Evolutionary conservation across 2,797 vertebrate species (phyloP).

Genomic region (Sylvia borin): DNA sequence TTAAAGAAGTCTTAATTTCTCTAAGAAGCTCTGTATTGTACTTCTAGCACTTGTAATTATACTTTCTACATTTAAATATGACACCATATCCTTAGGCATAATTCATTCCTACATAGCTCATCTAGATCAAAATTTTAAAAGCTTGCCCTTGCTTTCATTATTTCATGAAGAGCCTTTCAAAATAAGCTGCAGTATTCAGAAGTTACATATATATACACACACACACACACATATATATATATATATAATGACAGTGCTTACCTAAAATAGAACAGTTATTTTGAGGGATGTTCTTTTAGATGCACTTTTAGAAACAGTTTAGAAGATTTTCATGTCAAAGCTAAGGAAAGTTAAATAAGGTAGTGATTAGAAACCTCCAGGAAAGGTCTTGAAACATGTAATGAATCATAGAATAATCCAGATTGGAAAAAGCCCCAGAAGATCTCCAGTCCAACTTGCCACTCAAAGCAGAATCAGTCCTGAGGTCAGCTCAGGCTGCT

Average conservation of each 20-base stretch:
- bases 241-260: background rate
- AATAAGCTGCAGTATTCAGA: background rate
- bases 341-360: background rate
- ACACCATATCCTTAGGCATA: background rate
- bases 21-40: background rate
- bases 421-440: background rate
- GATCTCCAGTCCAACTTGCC: background rate
- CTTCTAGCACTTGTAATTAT: background rate
- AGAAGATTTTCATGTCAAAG: background rate
- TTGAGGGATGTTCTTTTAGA: background rate
- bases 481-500: background rate
- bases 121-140: conserved; percentile 13
- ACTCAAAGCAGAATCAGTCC: background rate
- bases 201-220: background rate
- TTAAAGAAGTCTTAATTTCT: conserved; percentile 10
- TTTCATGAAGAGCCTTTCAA: background rate
- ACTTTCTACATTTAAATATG: conserved; percentile 8
- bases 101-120: background rate
- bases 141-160: background rate
- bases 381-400: background rate
- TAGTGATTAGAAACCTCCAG: background rate
- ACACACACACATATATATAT: background rate
- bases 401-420: background rate
- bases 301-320: background rate
- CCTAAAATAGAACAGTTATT: background rate